phyloP scores from a whole-genome alignment of 2,888 invertebrate genomes.

The Cerceris ruficornis region DNA sequence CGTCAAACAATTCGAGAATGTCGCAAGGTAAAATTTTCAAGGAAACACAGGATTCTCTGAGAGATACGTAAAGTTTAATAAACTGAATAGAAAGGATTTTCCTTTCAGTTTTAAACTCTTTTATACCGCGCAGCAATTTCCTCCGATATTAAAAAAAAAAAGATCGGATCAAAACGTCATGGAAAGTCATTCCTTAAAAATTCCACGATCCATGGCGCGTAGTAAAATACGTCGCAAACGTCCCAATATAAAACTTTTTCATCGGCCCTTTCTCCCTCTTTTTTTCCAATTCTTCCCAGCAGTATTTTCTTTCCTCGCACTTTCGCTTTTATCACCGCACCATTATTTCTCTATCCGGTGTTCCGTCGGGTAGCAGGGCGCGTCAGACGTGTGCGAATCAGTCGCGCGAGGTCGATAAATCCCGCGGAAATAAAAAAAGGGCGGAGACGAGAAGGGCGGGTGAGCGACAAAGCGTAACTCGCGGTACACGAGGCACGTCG shows the following conservation, averaged over 20 bases:
- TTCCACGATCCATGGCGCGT: too few species aligned
- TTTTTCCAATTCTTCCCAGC: background rate
- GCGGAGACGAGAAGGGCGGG: background rate
- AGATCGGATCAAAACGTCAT: too few species aligned
- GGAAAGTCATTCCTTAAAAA: too few species aligned
- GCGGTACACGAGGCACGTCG: conserved; percentile 43
- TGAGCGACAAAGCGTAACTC: conserved; percentile 50
- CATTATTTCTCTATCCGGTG: background rate
- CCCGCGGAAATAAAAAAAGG: conserved; percentile 28
- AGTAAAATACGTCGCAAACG: too few species aligned
- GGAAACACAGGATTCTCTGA: too few species aligned
- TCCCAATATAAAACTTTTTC: background rate
- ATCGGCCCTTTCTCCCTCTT: background rate
- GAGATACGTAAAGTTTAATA: too few species aligned
- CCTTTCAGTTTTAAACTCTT: too few species aligned
- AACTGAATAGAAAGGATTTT: too few species aligned
- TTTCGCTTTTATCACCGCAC: background rate
- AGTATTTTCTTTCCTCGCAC: background rate
- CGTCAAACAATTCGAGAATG: too few species aligned
- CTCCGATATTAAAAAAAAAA: too few species aligned
- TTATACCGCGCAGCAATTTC: too few species aligned
- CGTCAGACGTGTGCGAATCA: conserved; percentile 9
- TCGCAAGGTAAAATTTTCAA: too few species aligned
- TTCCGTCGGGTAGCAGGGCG: background rate
- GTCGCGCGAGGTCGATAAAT: conserved; percentile 34